Conservation (phyloP, 2,113 vertebrate genomes). For the Pseudonaja textilis region DNA sequence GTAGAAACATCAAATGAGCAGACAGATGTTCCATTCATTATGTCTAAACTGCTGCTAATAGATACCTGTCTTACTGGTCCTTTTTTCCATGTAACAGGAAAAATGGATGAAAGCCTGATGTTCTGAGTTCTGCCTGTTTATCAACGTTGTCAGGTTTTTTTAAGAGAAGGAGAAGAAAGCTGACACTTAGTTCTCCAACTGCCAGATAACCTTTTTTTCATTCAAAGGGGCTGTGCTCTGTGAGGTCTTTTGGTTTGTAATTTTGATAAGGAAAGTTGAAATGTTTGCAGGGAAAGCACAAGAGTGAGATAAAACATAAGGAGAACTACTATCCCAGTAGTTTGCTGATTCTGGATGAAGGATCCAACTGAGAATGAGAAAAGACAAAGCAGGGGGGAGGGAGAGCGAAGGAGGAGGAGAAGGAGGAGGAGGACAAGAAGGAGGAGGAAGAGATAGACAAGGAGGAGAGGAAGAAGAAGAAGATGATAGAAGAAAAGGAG, state of each 20-base stretch:
- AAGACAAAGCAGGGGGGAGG: constrained; percentile 32
- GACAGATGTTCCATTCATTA: neutral
- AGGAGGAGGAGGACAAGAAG: constrained; percentile 36
- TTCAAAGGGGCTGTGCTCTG: constrained; percentile 46
- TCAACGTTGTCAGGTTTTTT: constrained; percentile 37
- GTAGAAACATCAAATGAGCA: neutral
- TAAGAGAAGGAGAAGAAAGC: neutral
- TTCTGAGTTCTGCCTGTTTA: constrained; percentile 41
- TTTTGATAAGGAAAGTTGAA: constrained; percentile 68
- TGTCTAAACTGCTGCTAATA: neutral
- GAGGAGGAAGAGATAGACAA: constrained; percentile 18
- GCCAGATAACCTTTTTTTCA: constrained; percentile 40
- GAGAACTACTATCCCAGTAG: constrained; percentile 45
- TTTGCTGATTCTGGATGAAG: constrained; percentile 53
- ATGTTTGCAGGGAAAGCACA: constrained; percentile 53
- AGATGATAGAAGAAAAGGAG: too few species aligned
- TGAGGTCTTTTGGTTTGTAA: constrained; percentile 62
- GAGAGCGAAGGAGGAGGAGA: constrained; percentile 36
- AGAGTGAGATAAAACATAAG: constrained; percentile 55
- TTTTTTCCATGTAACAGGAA: neutral
- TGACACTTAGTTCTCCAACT: constrained; percentile 35
- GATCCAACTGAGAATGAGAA: constrained; percentile 47
- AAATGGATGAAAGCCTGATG: neutral
- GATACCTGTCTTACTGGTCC: constrained; percentile 7
- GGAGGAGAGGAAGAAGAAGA: constrained; percentile 19